Conservation (phyloP, 2,113 vertebrate species). For the Charadrius vociferus region DNA sequence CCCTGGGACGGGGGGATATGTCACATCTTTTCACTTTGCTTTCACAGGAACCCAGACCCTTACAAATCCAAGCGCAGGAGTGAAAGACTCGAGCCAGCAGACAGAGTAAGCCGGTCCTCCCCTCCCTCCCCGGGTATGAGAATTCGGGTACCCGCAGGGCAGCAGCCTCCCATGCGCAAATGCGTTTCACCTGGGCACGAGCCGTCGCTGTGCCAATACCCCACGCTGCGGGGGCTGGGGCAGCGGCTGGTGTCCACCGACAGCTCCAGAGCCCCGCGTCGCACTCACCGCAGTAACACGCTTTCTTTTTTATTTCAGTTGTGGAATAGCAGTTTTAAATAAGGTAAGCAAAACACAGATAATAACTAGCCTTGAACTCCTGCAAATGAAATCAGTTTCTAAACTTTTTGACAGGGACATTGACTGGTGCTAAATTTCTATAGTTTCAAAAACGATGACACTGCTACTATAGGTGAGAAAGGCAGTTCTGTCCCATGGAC, state of each 20-base stretch:
- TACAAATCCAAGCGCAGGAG: background rate
- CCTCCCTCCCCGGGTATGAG: background rate
- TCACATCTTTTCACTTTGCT: background rate
- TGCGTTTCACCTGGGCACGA: fast-evolving
- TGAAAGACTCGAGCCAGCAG: constrained; percentile 78
- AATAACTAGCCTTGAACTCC: background rate
- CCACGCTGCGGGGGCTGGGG: background rate
- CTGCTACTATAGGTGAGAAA: background rate
- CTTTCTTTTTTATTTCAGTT: constrained; percentile 55
- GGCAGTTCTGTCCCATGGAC: background rate
- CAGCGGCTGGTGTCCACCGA: background rate
- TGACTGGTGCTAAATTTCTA: background rate
- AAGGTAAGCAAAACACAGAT: constrained; percentile 63
- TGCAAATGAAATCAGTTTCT: background rate
- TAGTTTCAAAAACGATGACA: background rate
- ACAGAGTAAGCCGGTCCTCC: constrained; percentile 72
- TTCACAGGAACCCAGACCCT: constrained; percentile 76
- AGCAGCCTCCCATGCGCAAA: fast-evolving
- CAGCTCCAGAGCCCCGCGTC: background rate
- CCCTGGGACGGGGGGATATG: fast-evolving
- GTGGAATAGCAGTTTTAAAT: constrained; percentile 73
- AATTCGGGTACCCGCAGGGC: fast-evolving
- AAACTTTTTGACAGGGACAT: background rate
- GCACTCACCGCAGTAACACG: fast-evolving
- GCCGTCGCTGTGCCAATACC: fast-evolving